Evolutionary conservation across 2,888 invertebrate genomes (phyloP), one percentile per base, ranked within the genome.

Genomic region (Habrosyne pyritoides): DNA sequence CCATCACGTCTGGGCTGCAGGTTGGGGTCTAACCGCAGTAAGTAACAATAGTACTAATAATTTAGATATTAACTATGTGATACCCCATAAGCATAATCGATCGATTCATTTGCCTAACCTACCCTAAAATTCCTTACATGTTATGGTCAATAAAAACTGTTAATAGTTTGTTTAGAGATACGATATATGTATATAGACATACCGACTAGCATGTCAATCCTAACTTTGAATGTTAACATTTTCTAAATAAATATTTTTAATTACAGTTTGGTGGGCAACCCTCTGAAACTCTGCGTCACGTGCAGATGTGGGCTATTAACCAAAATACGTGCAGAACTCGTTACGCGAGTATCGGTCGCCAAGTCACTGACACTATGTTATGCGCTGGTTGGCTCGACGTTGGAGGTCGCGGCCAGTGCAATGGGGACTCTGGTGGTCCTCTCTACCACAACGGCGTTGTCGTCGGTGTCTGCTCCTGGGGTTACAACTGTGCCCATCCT

Each of bases 401-500:
- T 0, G 86, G 86, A 5, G 87, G 87, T 26, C 84, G 86, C 22
- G 87, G 82, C 59, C 83, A 84, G 71, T 89, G 88, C 74, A 75
- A 75, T 54, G 84, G 83, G 1, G 88, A 86, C 65, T 79, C 81
- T 24, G 89, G 87, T 1, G 82, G 87, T 33, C 86, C 88, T 28
- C 77, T 87, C 7, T 70, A 81, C 63, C 85, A 87, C 71, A 81
- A 82, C 55, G 57, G 60, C 2, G 57, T 81, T 2, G 67, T 86
- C 5, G n/a, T n/a, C n/a, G n/a, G n/a, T n/a, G n/a, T n/a, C n/a
- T n/a, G n/a, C n/a, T n/a, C n/a, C n/a, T n/a, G 67, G 64, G 81
- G 83, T 0, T 0, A 10, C 0, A 53, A 65, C 5, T 81, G 83
- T 30, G 82, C 65, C 58, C 62, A 48, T 8, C 67, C 70, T 6